Evolutionary conservation across 2,797 vertebrate species (phyloP).

Genomic region (Anabacerthia variegaticeps): DNA sequence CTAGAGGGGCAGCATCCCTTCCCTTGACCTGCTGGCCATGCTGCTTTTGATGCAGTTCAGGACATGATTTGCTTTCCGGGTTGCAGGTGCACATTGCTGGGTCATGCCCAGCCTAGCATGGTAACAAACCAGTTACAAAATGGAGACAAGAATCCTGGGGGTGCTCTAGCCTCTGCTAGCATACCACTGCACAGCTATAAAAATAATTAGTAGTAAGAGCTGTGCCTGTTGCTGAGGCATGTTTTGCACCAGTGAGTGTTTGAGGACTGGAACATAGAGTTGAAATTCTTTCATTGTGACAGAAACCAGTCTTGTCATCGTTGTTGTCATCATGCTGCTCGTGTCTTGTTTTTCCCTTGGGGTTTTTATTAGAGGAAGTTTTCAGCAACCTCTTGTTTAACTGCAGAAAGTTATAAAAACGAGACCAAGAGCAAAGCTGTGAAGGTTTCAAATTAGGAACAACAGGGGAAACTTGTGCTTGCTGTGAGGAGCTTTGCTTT

Average conservation of each 20-base stretch:
- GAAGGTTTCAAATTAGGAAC: not conserved
- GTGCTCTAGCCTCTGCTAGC: not conserved
- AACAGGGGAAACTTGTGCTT: not conserved
- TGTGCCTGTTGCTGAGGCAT: not conserved
- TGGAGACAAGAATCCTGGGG: not conserved
- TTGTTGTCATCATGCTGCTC: not conserved
- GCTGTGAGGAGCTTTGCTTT: not conserved
- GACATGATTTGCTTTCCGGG: rapidly evolving
- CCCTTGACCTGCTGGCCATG: rapidly evolving
- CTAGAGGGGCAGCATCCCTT: not conserved
- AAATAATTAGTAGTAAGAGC: not conserved
- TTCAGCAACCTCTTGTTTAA: not conserved
- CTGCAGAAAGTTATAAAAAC: not conserved
- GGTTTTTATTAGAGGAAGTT: not conserved
- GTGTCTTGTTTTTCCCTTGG: not conserved
- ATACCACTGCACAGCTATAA: not conserved
- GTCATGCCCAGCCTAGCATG: not conserved
- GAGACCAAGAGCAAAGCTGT: not conserved
- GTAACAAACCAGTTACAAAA: not conserved
- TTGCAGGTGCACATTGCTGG: not conserved
- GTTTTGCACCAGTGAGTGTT: not conserved
- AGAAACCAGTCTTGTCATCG: not conserved
- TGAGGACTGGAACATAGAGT: not conserved
- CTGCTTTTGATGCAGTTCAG: not conserved
- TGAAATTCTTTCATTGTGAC: not conserved